Conservation (phyloP, 2,113 vertebrate species). For the Paramisgurnus dabryanus region DNA sequence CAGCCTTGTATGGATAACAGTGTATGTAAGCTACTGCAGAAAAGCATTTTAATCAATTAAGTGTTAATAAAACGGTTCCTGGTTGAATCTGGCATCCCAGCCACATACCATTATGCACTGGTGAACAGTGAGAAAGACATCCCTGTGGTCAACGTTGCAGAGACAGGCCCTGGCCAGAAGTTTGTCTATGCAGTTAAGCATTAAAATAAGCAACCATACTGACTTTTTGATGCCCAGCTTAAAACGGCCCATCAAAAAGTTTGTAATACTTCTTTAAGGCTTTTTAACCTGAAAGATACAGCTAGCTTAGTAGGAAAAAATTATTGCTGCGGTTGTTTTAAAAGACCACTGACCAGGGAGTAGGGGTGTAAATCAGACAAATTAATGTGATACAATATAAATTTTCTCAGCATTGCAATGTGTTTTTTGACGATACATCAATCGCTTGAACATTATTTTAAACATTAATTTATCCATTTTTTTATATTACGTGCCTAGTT, state of each 20-base stretch:
- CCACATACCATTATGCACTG: conserved; percentile 58
- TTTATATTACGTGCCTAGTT: too few relatives aligned
- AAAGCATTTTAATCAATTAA: conserved; percentile 9
- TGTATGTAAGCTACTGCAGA: too few relatives aligned
- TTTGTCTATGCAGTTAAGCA: not conserved
- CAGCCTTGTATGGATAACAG: too few relatives aligned
- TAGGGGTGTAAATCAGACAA: too few relatives aligned
- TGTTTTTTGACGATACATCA: too few relatives aligned
- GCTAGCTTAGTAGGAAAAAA: not conserved
- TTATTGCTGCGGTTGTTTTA: not conserved
- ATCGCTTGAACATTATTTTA: too few relatives aligned
- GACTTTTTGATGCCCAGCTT: not conserved
- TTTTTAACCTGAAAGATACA: not conserved
- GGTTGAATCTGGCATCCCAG: conserved; percentile 35
- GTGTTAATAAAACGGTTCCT: not conserved
- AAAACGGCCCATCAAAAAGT: not conserved
- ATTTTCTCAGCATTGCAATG: too few relatives aligned
- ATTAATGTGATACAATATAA: too few relatives aligned
- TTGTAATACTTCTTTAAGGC: not conserved
- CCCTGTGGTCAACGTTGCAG: conserved; percentile 50
- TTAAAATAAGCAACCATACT: conserved; percentile 15
- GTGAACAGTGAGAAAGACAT: conserved; percentile 67
- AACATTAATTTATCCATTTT: too few relatives aligned
- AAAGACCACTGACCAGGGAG: not conserved
- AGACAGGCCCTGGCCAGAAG: conserved; percentile 58